Conservation (phyloP, 2,113 vertebrate species). For the Camarhynchus parvulus region DNA sequence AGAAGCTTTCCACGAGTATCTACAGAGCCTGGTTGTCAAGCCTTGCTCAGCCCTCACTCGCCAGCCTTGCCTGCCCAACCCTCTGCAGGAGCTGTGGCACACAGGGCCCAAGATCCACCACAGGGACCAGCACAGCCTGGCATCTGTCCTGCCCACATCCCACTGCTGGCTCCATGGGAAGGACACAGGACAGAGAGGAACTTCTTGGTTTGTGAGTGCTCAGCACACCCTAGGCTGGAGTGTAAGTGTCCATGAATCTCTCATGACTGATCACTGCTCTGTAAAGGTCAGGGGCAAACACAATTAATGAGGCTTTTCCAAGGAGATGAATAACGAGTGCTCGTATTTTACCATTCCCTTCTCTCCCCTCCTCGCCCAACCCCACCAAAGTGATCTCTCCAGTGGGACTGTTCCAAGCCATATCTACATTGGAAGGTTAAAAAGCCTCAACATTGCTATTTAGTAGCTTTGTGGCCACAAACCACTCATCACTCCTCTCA, state of each 20-base stretch:
- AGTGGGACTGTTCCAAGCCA: not conserved
- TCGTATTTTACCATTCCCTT: not conserved
- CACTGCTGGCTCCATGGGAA: accelerated
- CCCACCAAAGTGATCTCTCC: not conserved
- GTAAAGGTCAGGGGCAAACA: not conserved
- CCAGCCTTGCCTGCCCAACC: not conserved
- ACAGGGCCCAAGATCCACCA: accelerated
- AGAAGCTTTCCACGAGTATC: not conserved
- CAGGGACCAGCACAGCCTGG: accelerated
- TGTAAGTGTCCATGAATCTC: not conserved
- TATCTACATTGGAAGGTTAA: not conserved
- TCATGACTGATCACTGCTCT: not conserved
- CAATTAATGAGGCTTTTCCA: not conserved
- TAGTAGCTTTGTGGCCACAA: not conserved
- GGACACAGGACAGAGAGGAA: not conserved
- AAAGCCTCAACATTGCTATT: not conserved
- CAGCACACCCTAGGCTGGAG: not conserved
- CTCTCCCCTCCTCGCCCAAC: not conserved
- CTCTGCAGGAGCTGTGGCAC: not conserved
- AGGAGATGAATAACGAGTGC: not conserved
- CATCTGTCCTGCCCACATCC: not conserved
- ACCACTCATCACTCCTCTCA: not conserved
- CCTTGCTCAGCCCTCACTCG: not conserved
- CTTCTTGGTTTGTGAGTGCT: not conserved
- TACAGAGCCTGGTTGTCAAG: accelerated